Percentiles rank a stretch among this genome's conserved stretches.
These are phyloP conservation scores for Eristalinus sepulchralis DNA, from an alignment of 2,888 invertebrate genomes.

Conservation along the genomic window DNA sequence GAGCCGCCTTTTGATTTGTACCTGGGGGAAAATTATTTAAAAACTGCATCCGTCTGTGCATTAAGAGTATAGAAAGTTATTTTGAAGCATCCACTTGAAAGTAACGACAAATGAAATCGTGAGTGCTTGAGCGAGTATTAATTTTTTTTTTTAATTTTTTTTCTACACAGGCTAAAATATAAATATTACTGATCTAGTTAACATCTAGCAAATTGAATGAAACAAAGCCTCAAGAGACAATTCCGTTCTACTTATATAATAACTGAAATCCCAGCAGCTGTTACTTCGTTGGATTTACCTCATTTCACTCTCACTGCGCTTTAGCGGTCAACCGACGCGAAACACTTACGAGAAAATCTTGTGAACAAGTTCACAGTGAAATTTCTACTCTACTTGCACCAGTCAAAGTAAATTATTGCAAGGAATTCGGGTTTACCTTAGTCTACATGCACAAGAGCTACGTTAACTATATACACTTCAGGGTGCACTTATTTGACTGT, in stretches of 20 bases:
- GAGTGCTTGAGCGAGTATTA: no score
- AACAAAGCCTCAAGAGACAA: no score
- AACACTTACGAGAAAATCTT: constrained; percentile 37
- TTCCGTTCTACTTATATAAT: no score
- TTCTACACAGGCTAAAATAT: no score
- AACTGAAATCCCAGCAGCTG: neutral
- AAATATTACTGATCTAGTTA: no score
- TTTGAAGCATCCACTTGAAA: neutral
- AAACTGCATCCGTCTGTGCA: neutral
- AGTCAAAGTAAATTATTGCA: constrained; percentile 57
- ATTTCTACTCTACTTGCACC: constrained; percentile 58
- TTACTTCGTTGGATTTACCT: neutral
- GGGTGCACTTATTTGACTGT: constrained; percentile 21
- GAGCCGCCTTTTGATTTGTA: constrained; percentile 37
- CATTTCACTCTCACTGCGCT: neutral
- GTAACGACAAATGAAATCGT: neutral
- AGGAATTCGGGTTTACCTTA: constrained; percentile 32
- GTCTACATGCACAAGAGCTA: neutral
- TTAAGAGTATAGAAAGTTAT: neutral
- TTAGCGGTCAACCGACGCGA: constrained; percentile 47
- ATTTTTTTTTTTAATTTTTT: no score
- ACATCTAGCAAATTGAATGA: no score
- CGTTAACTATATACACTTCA: constrained; percentile 29
- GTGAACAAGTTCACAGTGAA: constrained; percentile 46
- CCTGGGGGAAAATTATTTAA: neutral